Evolutionary conservation across 2,113 vertebrate genomes (phyloP).

Genomic region (Lepisosteus osseus): DNA sequence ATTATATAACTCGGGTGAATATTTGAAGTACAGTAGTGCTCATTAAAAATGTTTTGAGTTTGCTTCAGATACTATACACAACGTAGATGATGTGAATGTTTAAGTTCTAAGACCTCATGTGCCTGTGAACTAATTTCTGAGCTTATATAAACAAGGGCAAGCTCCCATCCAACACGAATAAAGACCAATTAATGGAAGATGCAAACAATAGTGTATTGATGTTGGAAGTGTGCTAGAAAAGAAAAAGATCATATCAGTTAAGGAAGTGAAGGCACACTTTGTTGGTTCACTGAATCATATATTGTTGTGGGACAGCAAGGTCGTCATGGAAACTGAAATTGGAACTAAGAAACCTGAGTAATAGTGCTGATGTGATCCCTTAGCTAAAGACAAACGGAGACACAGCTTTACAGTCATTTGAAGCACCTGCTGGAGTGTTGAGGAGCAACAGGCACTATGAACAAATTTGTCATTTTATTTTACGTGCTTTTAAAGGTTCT

Average conservation of each 20-base stretch:
- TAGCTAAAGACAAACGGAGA: conserved; percentile 39
- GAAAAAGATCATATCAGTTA: background rate
- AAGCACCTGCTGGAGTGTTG: background rate
- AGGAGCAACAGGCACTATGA: conserved; percentile 43
- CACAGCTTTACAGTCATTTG: conserved; percentile 37
- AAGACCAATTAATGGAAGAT: too few relatives aligned
- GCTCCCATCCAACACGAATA: too few relatives aligned
- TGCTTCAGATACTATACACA: too few relatives aligned
- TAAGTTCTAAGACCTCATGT: too few relatives aligned
- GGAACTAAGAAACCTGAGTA: conserved; percentile 69
- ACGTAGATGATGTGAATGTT: too few relatives aligned
- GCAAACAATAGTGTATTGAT: too few relatives aligned
- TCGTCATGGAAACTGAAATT: conserved; percentile 70
- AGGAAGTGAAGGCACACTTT: background rate
- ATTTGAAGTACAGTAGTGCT: too few relatives aligned
- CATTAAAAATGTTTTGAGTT: too few relatives aligned
- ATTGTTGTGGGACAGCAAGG: conserved; percentile 45
- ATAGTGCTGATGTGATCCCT: conserved; percentile 42
- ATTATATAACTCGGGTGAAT: too few relatives aligned
- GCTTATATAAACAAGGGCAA: too few relatives aligned
- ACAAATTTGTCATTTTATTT: conserved; percentile 39
- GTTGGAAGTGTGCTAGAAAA: background rate
- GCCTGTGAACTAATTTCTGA: too few relatives aligned
- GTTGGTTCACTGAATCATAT: conserved; percentile 57
- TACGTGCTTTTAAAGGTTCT: conserved; percentile 50